Conservation (phyloP, 2,113 vertebrate species). For the Leuciscus idus region DNA sequence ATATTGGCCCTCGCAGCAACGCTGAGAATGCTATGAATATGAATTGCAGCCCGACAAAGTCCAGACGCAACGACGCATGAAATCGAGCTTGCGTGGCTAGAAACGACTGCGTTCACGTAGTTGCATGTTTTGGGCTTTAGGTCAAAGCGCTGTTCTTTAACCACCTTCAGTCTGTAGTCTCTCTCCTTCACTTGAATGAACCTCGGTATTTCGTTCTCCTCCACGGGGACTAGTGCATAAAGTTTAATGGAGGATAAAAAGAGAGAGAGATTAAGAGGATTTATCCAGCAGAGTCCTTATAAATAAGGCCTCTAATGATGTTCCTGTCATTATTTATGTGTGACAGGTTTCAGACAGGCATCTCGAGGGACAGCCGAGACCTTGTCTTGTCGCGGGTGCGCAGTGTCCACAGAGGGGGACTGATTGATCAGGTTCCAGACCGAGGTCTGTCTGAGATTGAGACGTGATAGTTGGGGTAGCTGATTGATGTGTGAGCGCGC, state of each 20-base stretch:
- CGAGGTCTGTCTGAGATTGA: constrained; percentile 44
- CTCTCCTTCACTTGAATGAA: constrained; percentile 46
- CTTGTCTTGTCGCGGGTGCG: constrained; percentile 52
- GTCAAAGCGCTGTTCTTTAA: constrained; percentile 12
- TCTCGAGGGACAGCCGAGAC: constrained; percentile 42
- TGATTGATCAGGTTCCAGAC: constrained; percentile 51
- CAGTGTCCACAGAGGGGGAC: constrained; percentile 27
- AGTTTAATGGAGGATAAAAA: constrained; percentile 58
- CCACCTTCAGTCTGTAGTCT: constrained; percentile 1
- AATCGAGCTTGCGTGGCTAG: neutral
- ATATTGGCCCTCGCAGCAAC: neutral
- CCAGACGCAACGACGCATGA: neutral
- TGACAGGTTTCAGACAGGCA: constrained; percentile 48
- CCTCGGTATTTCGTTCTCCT: constrained; percentile 22
- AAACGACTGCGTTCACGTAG: neutral
- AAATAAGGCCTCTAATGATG: constrained; percentile 58
- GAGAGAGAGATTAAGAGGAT: constrained; percentile 51
- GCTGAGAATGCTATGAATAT: neutral
- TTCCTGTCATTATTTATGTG: constrained; percentile 54
- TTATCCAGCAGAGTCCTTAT: constrained; percentile 50
- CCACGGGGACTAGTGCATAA: constrained; percentile 46
- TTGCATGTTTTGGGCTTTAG: neutral
- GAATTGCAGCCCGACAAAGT: neutral
- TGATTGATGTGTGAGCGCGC: constrained; percentile 42
- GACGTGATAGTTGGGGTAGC: constrained; percentile 24